Evolutionary conservation across 2,797 vertebrate genomes (phyloP), one percentile per base, ranked within the genome.

Genomic region (Smutsia gigantea): DNA sequence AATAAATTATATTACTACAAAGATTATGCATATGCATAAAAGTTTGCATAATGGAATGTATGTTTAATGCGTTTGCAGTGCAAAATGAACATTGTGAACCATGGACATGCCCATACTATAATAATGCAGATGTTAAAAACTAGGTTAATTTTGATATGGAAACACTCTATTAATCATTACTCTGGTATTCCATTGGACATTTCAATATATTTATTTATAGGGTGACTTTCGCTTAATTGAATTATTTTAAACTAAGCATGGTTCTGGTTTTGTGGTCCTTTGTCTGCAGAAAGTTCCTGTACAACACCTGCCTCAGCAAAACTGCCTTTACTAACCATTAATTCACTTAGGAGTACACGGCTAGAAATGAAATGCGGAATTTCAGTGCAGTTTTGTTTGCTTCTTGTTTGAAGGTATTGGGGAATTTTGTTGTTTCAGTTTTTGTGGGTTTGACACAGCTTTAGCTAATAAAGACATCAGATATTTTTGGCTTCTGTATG

Each of bases 171-270:
- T 87, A 75, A 92, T 97, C 97, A 97, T 29, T 1, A 12, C 84
- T 27, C 61, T 61, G 51, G 75, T 14, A 49, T 81, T 84, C 94
- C 83, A 34, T 8, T 39, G 89, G 92, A 92, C 88, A 34, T 87
- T 94, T 86, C 90, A 25, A n/a, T 93, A 37, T 55, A 64, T 85
- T 95, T 96, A 96, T 97, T 98, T 97, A 96, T 97, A 96, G 91
- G 74, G 95, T 97, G 97, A 87, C 93, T 95, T 79, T 51, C 8
- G 25, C 92, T 83, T 97, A 95, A 96, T 95, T 97, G 97, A 96
- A 97, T 97, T 92, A 97, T 96, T 95, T 93, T 66, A 83, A 88
- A 68, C 87, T 75, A 55, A 68, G 66, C 29, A 0, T 37, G 82
- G 84, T 55, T 93, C 94, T 95, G 96, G 81, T 78, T 87, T 68